A percentile compares a stretch with the other conserved stretches of the same genome.
phyloP scores from a whole-genome alignment of 30 jellyfish, hydroid and myxozoan genomes.

The Hydractinia echinata region DNA sequence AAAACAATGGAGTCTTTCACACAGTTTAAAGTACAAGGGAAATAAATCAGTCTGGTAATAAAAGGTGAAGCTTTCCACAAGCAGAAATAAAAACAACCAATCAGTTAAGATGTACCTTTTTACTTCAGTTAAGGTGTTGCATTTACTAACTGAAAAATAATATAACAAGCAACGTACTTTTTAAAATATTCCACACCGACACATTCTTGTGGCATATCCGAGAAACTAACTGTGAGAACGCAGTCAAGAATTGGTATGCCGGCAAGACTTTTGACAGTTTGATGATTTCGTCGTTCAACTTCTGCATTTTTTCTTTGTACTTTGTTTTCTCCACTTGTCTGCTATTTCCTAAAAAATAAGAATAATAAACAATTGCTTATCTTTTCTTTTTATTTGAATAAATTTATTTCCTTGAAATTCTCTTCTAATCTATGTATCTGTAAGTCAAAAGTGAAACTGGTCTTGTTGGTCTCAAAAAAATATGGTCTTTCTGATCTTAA shows the following conservation, averaged over 20 bases:
- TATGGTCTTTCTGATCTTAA: not conserved
- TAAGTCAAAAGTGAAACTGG: too few species aligned
- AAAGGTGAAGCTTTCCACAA: too few species aligned
- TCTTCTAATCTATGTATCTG: too few species aligned
- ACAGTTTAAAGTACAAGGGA: too few species aligned
- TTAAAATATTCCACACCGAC: slow-evolving; percentile 79
- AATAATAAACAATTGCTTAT: not conserved
- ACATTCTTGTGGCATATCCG: slow-evolving; percentile 90
- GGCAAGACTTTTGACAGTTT: slow-evolving; percentile 61
- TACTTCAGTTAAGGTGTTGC: too few species aligned
- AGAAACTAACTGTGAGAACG: slow-evolving; percentile 91
- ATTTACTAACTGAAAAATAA: too few species aligned
- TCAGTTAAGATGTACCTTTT: too few species aligned
- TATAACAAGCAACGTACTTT: slow-evolving; percentile 35
- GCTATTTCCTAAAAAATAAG: slow-evolving; percentile 1
- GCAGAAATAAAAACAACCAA: too few species aligned
- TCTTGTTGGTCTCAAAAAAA: too few species aligned
- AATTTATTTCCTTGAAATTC: too few species aligned
- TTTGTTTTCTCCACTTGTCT: slow-evolving; percentile 21
- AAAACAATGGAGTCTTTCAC: too few species aligned
- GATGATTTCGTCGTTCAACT: slow-evolving; percentile 35
- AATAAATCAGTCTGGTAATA: too few species aligned
- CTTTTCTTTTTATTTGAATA: not conserved
- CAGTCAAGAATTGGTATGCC: slow-evolving; percentile 85
- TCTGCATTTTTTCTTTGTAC: slow-evolving; percentile 33